phyloP scores from a whole-genome alignment of 2,113 vertebrate species.

The Ceuthmochares aereus region DNA sequence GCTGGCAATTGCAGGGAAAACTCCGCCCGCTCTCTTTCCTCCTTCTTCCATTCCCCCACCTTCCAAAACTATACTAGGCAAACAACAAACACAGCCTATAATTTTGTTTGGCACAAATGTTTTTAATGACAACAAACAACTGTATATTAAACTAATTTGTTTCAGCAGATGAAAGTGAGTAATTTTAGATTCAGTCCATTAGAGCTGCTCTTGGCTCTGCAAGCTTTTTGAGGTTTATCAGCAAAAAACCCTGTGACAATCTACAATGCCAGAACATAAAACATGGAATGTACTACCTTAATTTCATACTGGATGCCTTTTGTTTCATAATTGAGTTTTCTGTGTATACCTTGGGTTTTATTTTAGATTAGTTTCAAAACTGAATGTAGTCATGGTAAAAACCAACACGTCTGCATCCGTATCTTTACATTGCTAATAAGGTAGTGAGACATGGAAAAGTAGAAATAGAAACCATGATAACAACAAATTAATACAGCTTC shows the following conservation, averaged over 20 bases:
- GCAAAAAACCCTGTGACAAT: neutral
- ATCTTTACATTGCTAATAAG: slow-evolving; percentile 61
- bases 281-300: slow-evolving; percentile 44
- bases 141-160: slow-evolving; percentile 62
- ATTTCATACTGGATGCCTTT: slow-evolving; percentile 66
- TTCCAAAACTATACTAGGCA: neutral
- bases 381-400: slow-evolving; percentile 42
- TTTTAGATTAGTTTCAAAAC: slow-evolving; percentile 68
- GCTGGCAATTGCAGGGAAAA: slow-evolving; percentile 4
- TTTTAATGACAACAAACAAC: slow-evolving; percentile 58
- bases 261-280: slow-evolving; percentile 43
- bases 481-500: neutral
- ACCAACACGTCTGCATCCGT: slow-evolving; percentile 6
- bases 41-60: neutral
- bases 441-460: neutral
- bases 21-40: neutral
- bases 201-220: slow-evolving; percentile 57
- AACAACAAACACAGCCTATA: neutral
- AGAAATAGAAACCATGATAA: slow-evolving; percentile 35
- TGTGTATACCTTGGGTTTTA: slow-evolving; percentile 33
- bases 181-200: slow-evolving; percentile 62
- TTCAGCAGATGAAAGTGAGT: slow-evolving; percentile 57
- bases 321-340: slow-evolving; percentile 66
- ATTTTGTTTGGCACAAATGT: slow-evolving; percentile 44
- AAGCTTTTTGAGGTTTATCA: slow-evolving; percentile 44